Conservation (phyloP, 2,797 vertebrate genomes). For the Lepilemur septentrionalis region DNA sequence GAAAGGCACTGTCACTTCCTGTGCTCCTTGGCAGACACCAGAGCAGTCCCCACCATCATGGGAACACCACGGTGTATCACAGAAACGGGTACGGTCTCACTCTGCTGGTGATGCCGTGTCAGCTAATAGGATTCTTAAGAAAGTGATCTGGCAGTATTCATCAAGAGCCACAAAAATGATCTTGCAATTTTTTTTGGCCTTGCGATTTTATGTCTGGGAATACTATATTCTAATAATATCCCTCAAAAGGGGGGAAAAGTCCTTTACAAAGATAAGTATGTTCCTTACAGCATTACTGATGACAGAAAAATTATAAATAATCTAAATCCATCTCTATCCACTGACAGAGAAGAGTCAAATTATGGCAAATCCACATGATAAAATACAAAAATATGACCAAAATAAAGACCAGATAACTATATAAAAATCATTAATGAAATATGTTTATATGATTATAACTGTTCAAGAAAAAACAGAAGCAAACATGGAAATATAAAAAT, state of each 20-base stretch:
- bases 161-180: background rate
- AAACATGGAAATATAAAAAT: background rate
- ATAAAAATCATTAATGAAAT: background rate
- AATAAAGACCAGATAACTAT: background rate
- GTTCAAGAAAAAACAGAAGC: background rate
- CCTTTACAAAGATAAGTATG: background rate
- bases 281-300: background rate
- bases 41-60: fast-evolving
- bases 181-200: background rate
- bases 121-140: background rate
- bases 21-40: background rate
- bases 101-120: fast-evolving
- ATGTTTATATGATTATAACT: background rate
- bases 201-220: background rate
- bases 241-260: background rate
- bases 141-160: background rate
- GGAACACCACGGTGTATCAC: fast-evolving
- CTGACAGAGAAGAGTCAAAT: background rate
- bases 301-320: background rate
- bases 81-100: fast-evolving
- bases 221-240: background rate
- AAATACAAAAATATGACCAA: background rate
- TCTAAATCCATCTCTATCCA: background rate
- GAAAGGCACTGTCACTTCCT: too few relatives aligned
- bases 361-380: background rate